Conservation (phyloP, 2,888 invertebrate genomes). For the Apomyelois bistriatella region DNA sequence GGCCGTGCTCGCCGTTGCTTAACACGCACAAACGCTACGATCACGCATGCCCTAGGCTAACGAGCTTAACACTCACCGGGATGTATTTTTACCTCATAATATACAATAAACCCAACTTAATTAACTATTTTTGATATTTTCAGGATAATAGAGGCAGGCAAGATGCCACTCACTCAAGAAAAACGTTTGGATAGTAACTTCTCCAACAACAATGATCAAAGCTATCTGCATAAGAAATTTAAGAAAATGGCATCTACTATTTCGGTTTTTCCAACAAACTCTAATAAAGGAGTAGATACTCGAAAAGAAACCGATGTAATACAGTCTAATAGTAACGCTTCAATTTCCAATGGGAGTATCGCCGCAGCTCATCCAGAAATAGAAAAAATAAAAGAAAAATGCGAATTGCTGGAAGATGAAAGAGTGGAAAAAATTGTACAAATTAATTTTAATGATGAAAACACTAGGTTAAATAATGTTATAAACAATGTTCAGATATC, state of each 20-base stretch:
- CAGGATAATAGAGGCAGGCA: constrained; percentile 68
- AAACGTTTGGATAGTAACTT: constrained; percentile 72
- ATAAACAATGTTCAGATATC: constrained; percentile 71
- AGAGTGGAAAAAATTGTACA: constrained; percentile 73
- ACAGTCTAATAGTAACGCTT: constrained; percentile 50
- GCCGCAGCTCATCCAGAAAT: constrained; percentile 71
- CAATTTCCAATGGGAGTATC: constrained; percentile 69
- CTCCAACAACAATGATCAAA: constrained; percentile 82
- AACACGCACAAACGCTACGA: no score
- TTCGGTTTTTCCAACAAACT: constrained; percentile 55
- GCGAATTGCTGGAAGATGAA: constrained; percentile 40
- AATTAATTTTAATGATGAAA: constrained; percentile 74
- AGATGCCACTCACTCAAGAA: constrained; percentile 74
- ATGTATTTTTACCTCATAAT: no score
- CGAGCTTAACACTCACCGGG: no score
- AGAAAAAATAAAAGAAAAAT: constrained; percentile 62
- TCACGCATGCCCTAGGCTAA: no score
- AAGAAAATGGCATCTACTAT: constrained; percentile 89
- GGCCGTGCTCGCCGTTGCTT: no score
- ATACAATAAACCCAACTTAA: no score
- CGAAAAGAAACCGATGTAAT: constrained; percentile 53
- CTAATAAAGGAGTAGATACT: constrained; percentile 51
- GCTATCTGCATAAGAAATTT: constrained; percentile 95
- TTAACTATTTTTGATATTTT: constrained; percentile 27
- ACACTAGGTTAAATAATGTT: constrained; percentile 70